A percentile compares a stretch with the other conserved stretches of the same genome.
phyloP scores from a whole-genome alignment of 2,113 vertebrate species.

The Epinephelus cyanopodus region DNA sequence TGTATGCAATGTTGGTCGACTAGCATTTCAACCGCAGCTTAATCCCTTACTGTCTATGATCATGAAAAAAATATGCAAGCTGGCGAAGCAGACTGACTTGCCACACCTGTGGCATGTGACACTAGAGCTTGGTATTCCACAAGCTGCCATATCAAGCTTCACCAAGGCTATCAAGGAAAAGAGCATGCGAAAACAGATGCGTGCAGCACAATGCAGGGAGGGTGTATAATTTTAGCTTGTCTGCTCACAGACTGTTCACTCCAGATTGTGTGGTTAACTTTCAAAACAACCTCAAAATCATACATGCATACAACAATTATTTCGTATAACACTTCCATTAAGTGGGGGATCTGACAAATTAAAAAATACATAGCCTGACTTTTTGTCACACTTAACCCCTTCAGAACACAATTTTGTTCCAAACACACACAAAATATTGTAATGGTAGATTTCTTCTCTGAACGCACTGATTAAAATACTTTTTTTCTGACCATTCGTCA shows the following conservation, averaged over 20 bases:
- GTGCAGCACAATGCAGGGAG: background rate
- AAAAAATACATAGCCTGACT: background rate
- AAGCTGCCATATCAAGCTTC: conserved; percentile 1
- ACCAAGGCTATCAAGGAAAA: background rate
- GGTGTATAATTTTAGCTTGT: background rate
- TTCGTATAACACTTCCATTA: background rate
- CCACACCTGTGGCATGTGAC: conserved; percentile 31
- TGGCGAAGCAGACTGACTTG: conserved; percentile 14
- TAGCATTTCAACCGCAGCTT: background rate
- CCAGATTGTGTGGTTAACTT: background rate
- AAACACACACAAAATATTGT: too few relatives aligned
- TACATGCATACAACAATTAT: background rate
- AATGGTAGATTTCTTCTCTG: too few relatives aligned
- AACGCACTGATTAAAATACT: too few relatives aligned
- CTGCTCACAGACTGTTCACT: background rate
- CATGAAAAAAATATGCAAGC: conserved; percentile 60
- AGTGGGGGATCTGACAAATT: background rate
- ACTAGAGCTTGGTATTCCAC: conserved; percentile 36
- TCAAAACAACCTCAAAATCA: background rate
- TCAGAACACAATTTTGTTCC: too few relatives aligned
- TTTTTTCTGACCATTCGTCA: too few relatives aligned
- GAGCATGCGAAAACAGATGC: background rate
- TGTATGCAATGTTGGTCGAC: background rate
- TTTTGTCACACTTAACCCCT: too few relatives aligned
- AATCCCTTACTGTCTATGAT: conserved; percentile 17